These are phyloP conservation scores for Sisor rabdophorus DNA, from an alignment of 2,113 vertebrate genomes.

Conservation along the genomic window DNA sequence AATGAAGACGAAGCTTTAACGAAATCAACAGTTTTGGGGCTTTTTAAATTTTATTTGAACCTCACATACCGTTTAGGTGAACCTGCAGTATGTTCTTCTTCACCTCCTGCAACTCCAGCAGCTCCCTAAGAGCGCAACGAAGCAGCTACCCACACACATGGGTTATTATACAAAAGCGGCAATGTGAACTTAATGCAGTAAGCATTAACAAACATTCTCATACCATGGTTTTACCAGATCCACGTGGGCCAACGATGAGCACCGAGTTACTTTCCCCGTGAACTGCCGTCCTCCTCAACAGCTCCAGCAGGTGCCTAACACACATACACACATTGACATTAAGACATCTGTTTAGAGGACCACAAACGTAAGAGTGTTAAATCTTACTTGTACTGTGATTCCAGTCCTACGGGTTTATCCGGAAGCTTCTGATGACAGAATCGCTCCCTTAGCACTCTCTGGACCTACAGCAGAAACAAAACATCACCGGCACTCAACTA, in stretches of 20 bases:
- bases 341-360: neutral
- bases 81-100: conserved; percentile 82
- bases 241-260: conserved; percentile 87
- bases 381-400: conserved; percentile 84
- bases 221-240: conserved; percentile 88
- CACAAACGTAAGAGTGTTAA: neutral
- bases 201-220: neutral
- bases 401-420: conserved; percentile 70
- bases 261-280: conserved; percentile 94
- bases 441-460: conserved; percentile 78
- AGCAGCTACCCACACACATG: conserved; percentile 69
- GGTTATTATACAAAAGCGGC: neutral
- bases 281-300: conserved; percentile 81
- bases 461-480: conserved; percentile 66
- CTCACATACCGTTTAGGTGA: conserved; percentile 79
- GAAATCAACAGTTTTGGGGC: neutral
- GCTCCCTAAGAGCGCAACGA: conserved; percentile 77
- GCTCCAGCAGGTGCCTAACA: conserved; percentile 83
- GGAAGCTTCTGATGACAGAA: conserved; percentile 71
- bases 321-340: neutral
- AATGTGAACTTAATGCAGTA: neutral
- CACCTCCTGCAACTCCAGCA: conserved; percentile 70
- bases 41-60: neutral
- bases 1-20: neutral
- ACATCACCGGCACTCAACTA: no score